Evolutionary conservation across 2,888 invertebrate genomes (phyloP).

Genomic region (Lamellibrachia satsuma): DNA sequence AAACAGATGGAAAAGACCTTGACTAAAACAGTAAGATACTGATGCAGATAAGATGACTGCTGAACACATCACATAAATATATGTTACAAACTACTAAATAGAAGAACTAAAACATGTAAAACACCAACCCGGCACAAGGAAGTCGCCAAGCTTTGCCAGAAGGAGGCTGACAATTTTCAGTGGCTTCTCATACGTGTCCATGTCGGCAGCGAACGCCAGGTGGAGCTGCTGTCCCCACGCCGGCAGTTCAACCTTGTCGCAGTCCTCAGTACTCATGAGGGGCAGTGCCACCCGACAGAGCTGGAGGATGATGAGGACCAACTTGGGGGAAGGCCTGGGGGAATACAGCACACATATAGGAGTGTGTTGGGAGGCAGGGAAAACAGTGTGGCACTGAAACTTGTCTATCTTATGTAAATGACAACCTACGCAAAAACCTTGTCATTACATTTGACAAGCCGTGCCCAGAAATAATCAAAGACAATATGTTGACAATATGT

Average conservation of each 20-base stretch:
- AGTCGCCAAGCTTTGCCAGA: slow-evolving; percentile 65
- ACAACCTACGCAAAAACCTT: no score
- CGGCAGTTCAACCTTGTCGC: slow-evolving; percentile 61
- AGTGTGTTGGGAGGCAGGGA: no score
- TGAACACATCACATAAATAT: background rate
- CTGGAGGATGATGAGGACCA: slow-evolving; percentile 63
- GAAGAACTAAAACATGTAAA: background rate
- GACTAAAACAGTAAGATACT: background rate
- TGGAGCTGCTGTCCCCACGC: slow-evolving; percentile 57
- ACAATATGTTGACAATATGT: no score
- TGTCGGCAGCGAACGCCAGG: slow-evolving; percentile 22
- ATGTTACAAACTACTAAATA: background rate
- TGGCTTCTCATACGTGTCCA: slow-evolving; percentile 52
- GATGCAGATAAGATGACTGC: background rate
- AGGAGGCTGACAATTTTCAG: slow-evolving; percentile 62
- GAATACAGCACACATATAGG: background rate
- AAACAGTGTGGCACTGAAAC: no score
- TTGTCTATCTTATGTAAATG: no score
- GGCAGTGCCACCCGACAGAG: slow-evolving; percentile 64
- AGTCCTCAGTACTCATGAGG: slow-evolving; percentile 60
- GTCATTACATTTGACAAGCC: no score
- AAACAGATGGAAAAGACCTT: background rate
- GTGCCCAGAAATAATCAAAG: no score
- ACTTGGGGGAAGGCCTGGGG: slow-evolving; percentile 63
- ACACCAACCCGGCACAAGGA: slow-evolving; percentile 61